These are phyloP conservation scores for Hylaea fasciaria DNA, from an alignment of 2,888 invertebrate species.

Conservation along the genomic window DNA sequence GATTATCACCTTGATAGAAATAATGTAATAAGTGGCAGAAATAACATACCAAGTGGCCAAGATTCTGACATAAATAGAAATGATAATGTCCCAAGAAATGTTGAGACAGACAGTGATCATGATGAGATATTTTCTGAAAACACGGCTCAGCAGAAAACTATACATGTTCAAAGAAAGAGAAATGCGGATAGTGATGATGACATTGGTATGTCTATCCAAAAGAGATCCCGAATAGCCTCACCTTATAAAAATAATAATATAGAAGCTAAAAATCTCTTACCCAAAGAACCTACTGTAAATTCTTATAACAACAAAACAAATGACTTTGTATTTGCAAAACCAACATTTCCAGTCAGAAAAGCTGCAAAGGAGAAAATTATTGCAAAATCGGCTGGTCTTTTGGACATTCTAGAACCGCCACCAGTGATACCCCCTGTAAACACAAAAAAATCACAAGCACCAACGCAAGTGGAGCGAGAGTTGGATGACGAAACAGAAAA, in stretches of 20 bases:
- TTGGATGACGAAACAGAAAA: constrained; percentile 35
- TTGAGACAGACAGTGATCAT: constrained; percentile 50
- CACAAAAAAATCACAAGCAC: constrained; percentile 33
- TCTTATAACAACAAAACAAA: constrained; percentile 39
- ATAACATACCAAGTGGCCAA: constrained; percentile 22
- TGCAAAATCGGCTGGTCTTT: constrained; percentile 53
- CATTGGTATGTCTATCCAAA: constrained; percentile 45
- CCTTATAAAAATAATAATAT: constrained; percentile 41
- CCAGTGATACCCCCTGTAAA: constrained; percentile 4
- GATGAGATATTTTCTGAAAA: constrained; percentile 59
- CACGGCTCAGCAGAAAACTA: constrained; percentile 40
- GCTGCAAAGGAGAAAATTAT: constrained; percentile 50
- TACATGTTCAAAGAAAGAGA: constrained; percentile 45
- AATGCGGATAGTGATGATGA: constrained; percentile 47
- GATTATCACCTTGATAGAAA: constrained; percentile 29
- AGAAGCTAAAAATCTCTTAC: constrained; percentile 23
- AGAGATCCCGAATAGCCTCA: constrained; percentile 52
- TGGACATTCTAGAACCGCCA: constrained; percentile 38
- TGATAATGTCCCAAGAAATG: constrained; percentile 26
- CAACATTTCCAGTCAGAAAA: constrained; percentile 59
- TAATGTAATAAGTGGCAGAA: constrained; percentile 23
- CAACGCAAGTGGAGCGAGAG: constrained; percentile 33
- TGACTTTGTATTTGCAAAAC: constrained; percentile 66
- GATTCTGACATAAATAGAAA: constrained; percentile 20
- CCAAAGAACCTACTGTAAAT: constrained; percentile 33